phyloP scores from a whole-genome alignment of 2,113 vertebrate genomes.

The Neogale vison region DNA sequence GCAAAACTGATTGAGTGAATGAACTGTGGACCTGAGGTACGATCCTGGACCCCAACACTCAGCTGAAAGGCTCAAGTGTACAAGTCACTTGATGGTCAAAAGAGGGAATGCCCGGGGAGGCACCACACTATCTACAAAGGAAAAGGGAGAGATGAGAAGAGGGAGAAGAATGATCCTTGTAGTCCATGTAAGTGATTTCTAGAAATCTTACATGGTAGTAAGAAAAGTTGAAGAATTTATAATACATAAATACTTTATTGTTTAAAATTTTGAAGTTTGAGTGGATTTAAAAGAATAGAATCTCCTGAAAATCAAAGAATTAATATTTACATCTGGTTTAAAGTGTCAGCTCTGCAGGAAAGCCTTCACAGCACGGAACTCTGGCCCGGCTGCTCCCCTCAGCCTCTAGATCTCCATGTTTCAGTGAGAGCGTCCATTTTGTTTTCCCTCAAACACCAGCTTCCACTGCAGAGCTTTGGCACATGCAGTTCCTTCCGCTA shows the following conservation, averaged over 20 bases:
- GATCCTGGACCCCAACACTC: not conserved
- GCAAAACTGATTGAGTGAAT: not conserved
- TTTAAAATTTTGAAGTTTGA: not conserved
- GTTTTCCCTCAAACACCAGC: not conserved
- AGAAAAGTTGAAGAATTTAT: not conserved
- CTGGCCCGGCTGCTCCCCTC: not conserved
- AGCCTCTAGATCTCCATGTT: not conserved
- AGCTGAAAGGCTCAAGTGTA: not conserved
- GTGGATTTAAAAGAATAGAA: not conserved
- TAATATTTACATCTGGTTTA: not conserved
- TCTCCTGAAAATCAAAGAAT: not conserved
- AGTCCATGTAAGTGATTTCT: not conserved
- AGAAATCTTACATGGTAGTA: not conserved
- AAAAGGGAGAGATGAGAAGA: not conserved
- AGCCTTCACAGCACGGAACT: not conserved
- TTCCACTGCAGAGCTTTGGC: not conserved
- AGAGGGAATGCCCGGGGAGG: not conserved
- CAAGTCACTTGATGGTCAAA: not conserved
- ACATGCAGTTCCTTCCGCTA: not conserved
- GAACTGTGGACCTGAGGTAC: not conserved
- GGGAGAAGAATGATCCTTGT: not conserved
- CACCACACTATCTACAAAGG: not conserved
- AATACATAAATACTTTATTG: not conserved
- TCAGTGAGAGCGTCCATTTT: not conserved
- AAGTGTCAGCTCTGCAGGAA: slow-evolving; percentile 1